A percentile compares a stretch with the other conserved stretches of the same genome.
Conservation (phyloP, 2,113 vertebrate species). For the Ptychochromis oligacanthus region DNA sequence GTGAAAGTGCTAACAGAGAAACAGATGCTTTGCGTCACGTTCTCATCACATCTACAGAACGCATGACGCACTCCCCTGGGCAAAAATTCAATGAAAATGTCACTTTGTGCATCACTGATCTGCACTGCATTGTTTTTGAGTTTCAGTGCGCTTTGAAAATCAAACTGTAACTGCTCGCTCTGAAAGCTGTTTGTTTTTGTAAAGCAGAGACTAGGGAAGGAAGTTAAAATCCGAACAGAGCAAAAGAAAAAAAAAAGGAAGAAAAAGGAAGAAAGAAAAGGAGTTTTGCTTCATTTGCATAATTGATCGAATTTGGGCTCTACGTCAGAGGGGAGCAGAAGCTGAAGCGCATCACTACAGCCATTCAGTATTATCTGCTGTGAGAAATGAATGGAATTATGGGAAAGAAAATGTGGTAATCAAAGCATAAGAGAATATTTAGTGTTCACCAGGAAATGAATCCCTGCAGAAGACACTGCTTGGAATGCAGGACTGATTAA, state of each 20-base stretch:
- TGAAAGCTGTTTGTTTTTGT: constrained; percentile 52
- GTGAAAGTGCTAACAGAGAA: constrained; percentile 17
- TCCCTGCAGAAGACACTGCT: not conserved
- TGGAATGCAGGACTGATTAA: constrained; percentile 50
- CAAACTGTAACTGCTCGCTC: not conserved
- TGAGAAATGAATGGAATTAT: constrained; percentile 48
- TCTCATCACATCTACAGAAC: constrained; percentile 16
- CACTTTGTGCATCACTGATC: constrained; percentile 24
- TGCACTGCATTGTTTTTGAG: not conserved
- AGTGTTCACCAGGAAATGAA: constrained; percentile 52
- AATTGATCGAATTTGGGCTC: constrained; percentile 51
- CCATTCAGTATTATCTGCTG: constrained; percentile 27
- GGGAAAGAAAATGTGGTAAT: constrained; percentile 46
- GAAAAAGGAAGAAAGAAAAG: constrained; percentile 12
- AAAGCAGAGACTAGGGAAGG: constrained; percentile 9
- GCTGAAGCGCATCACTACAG: not conserved
- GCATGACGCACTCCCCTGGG: not conserved
- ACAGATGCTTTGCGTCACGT: constrained; percentile 15
- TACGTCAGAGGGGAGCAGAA: constrained; percentile 31
- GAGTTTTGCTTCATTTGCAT: constrained; percentile 48
- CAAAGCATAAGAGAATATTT: constrained; percentile 54
- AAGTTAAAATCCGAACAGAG: constrained; percentile 35
- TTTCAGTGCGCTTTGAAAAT: constrained; percentile 15
- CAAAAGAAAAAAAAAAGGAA: not conserved
- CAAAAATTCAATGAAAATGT: not conserved